These are phyloP conservation scores for Bovichtus variegatus DNA, from an alignment of 2,797 vertebrate genomes.

Conservation along the genomic window DNA sequence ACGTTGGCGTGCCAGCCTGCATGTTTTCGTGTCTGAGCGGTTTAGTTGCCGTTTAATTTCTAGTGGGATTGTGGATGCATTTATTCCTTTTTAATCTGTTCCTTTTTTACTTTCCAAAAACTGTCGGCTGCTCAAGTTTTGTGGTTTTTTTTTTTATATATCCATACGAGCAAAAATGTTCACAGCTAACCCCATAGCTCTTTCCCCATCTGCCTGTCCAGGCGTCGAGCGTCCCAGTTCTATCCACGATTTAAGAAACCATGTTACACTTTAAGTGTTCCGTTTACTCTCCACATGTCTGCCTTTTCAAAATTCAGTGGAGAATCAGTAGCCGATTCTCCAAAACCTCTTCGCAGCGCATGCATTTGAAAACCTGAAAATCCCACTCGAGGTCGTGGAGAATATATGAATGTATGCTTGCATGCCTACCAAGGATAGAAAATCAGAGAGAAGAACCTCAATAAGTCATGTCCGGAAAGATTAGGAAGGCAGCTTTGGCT, in stretches of 20 bases:
- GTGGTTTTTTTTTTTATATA: background rate
- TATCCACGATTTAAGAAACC: conserved; percentile 25
- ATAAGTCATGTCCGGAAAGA: conserved; percentile 66
- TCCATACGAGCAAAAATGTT: background rate
- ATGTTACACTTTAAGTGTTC: conserved; percentile 31
- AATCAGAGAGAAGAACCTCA: conserved; percentile 46
- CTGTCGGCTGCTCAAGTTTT: background rate
- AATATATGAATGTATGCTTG: conserved; percentile 57
- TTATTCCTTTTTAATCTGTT: background rate
- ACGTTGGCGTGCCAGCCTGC: background rate
- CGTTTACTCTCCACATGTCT: conserved; percentile 42
- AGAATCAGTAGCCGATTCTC: conserved; percentile 32
- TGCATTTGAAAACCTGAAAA: conserved; percentile 63
- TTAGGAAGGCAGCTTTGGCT: conserved; percentile 53
- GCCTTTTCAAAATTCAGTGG: conserved; percentile 53
- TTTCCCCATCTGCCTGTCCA: background rate
- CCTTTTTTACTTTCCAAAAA: background rate
- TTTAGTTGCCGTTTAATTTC: background rate
- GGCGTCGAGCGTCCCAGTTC: conserved; percentile 10
- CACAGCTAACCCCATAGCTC: background rate
- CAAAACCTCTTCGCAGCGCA: conserved; percentile 41
- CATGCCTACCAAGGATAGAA: conserved; percentile 41
- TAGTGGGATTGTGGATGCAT: background rate
- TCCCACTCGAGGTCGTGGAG: conserved; percentile 33
- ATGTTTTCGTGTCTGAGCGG: background rate